A percentile compares a stretch with the other conserved stretches of the same genome.
phyloP scores from a whole-genome alignment of 2,797 vertebrate species.

The Corythornis leucogaster region DNA sequence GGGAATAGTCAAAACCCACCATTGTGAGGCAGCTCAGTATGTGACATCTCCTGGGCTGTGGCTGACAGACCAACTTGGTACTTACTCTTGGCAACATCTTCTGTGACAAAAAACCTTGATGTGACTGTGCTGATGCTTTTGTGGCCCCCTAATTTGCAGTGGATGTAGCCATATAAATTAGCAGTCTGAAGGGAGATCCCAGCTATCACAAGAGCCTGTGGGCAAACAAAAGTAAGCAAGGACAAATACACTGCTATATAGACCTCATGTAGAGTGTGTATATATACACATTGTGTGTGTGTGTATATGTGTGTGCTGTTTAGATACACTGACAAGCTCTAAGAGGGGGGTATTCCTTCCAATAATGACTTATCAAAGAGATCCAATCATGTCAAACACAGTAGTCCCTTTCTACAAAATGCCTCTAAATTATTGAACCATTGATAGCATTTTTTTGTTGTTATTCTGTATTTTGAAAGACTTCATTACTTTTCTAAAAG shows the following conservation, averaged over 20 bases:
- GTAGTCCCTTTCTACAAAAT: background rate
- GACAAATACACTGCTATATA: background rate
- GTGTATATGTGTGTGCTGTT: background rate
- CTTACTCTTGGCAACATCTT: slow-evolving; percentile 82
- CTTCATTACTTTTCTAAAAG: background rate
- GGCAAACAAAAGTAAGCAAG: background rate
- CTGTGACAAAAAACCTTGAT: slow-evolving; percentile 73
- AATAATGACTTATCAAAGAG: background rate
- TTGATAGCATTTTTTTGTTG: background rate
- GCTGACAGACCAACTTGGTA: background rate
- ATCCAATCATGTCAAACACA: background rate
- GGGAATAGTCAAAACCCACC: background rate
- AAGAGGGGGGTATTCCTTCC: background rate
- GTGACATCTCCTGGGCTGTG: background rate
- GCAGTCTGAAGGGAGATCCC: slow-evolving; percentile 86
- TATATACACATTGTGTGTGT: background rate
- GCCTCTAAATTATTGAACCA: background rate
- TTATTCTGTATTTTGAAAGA: background rate
- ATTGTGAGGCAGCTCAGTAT: accelerated
- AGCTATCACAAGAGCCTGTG: slow-evolving; percentile 83
- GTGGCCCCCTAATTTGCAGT: slow-evolving; percentile 84
- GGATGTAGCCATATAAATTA: slow-evolving; percentile 88
- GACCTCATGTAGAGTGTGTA: accelerated
- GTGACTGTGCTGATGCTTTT: slow-evolving; percentile 71
- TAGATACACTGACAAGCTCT: accelerated